These are phyloP conservation scores for Hermaeophaga mercurialis DNA, from an alignment of 2,888 invertebrate genomes.

Conservation along the genomic window DNA sequence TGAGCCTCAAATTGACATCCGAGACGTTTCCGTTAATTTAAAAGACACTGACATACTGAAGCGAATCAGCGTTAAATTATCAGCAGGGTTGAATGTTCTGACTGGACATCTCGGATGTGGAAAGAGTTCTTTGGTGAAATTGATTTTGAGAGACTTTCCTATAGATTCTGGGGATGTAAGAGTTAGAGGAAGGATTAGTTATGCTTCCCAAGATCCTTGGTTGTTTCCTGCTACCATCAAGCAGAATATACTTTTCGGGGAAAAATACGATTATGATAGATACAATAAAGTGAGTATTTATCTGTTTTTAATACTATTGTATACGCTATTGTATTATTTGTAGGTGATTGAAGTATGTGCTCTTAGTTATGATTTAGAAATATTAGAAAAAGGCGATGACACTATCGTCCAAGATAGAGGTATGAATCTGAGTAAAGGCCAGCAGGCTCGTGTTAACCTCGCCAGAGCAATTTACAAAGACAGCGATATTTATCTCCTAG, in stretches of 20 bases:
- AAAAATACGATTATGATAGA: conserved; percentile 52
- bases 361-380: conserved; percentile 63
- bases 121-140: conserved; percentile 60
- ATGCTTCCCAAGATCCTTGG: conserved; percentile 70
- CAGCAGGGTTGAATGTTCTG: conserved; percentile 59
- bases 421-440: conserved; percentile 81
- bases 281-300: too few relatives aligned
- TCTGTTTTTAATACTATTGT: too few relatives aligned
- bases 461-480: conserved; percentile 76
- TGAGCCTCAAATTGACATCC: conserved; percentile 37
- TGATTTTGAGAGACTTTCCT: conserved; percentile 54
- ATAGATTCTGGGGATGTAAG: conserved; percentile 56
- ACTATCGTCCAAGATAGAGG: conserved; percentile 82
- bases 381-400: conserved; percentile 66
- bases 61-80: conserved; percentile 57
- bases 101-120: conserved; percentile 72
- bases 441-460: conserved; percentile 78
- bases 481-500: conserved; percentile 77
- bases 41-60: conserved; percentile 50
- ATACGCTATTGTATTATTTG: too few relatives aligned
- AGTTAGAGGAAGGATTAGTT: conserved; percentile 61
- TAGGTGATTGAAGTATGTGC: conserved; percentile 68
- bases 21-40: conserved; percentile 41
- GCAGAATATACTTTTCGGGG: conserved; percentile 80
- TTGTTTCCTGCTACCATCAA: conserved; percentile 65